A percentile compares a stretch with the other conserved stretches of the same genome.
Evolutionary conservation across 64 coral and sea anemone species (phyloP).

Genomic region (Dendronephthya gigantea): DNA sequence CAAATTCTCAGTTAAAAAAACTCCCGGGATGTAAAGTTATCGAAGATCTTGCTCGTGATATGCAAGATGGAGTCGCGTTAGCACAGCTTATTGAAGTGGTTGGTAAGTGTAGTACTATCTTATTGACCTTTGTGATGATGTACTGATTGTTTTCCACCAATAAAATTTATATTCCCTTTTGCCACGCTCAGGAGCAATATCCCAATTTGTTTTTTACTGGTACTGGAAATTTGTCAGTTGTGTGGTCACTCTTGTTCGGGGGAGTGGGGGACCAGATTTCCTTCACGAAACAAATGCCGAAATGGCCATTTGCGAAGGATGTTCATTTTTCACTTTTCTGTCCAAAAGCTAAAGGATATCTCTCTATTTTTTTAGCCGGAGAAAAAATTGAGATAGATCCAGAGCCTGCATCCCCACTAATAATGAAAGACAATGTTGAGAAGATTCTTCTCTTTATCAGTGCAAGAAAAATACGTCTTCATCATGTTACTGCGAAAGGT

Average conservation of each 20-base stretch:
- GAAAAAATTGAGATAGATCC: slow-evolving; percentile 69
- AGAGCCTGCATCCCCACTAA: slow-evolving; percentile 36
- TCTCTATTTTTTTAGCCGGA: slow-evolving; percentile 57
- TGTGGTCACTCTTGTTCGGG: too few species aligned
- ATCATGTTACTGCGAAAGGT: slow-evolving; percentile 87
- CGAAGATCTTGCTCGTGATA: slow-evolving; percentile 66
- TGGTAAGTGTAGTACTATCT: slow-evolving; percentile 38
- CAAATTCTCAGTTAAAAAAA: slow-evolving; percentile 92
- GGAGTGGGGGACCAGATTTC: too few species aligned
- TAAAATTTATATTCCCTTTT: too few species aligned
- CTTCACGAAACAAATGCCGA: too few species aligned
- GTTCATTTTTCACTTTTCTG: too few species aligned
- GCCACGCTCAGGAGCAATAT: too few species aligned
- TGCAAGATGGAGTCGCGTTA: slow-evolving; percentile 87
- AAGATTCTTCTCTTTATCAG: slow-evolving; percentile 88
- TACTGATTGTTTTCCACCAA: too few species aligned
- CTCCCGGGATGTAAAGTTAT: slow-evolving; percentile 64
- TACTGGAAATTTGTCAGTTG: too few species aligned
- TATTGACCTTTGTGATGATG: background rate
- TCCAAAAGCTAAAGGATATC: background rate
- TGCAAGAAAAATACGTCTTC: slow-evolving; percentile 65
- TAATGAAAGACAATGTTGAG: slow-evolving; percentile 94
- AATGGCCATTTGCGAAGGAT: too few species aligned
- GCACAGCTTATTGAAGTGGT: slow-evolving; percentile 89
- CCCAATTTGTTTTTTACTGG: too few species aligned